Conservation (phyloP, 2,888 invertebrate species). For the Fragum fragum region DNA sequence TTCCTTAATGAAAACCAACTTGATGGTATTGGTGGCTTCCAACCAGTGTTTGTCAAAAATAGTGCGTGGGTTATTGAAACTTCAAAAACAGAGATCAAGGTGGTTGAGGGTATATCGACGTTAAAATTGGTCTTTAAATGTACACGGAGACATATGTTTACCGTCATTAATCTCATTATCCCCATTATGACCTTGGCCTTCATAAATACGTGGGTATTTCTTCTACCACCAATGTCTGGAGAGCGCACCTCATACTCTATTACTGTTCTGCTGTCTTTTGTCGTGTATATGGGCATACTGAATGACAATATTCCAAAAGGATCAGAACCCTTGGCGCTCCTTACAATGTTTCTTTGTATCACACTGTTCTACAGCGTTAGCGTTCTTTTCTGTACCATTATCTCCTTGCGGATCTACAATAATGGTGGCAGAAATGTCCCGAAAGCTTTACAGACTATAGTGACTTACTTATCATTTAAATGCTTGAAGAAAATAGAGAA, state of each 20-base stretch:
- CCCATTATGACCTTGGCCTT: slow-evolving; percentile 34
- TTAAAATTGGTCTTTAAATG: slow-evolving; percentile 1
- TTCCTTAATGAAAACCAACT: background rate
- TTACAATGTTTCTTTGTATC: slow-evolving; percentile 23
- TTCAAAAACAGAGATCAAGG: background rate
- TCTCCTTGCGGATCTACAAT: slow-evolving; percentile 24
- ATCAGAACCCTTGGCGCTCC: slow-evolving; percentile 34
- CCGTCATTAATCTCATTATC: slow-evolving; percentile 29
- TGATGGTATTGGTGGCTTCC: background rate
- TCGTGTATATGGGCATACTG: slow-evolving; percentile 47
- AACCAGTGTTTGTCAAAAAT: slow-evolving; percentile 1
- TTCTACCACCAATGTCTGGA: slow-evolving; percentile 44
- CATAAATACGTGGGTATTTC: slow-evolving; percentile 42
- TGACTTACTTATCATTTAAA: background rate
- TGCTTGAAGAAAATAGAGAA: background rate
- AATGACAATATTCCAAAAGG: slow-evolving; percentile 49
- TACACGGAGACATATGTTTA: slow-evolving; percentile 24
- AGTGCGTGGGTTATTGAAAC: slow-evolving; percentile 16
- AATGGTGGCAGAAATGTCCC: slow-evolving; percentile 14
- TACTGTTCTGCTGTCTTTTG: slow-evolving; percentile 42
- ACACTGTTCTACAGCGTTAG: slow-evolving; percentile 43
- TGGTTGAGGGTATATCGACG: background rate
- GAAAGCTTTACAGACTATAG: background rate
- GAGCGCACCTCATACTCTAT: slow-evolving; percentile 39
- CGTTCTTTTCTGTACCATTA: slow-evolving; percentile 31